Conservation (phyloP, 2,888 invertebrate genomes). For the Salpingus planirostris region DNA sequence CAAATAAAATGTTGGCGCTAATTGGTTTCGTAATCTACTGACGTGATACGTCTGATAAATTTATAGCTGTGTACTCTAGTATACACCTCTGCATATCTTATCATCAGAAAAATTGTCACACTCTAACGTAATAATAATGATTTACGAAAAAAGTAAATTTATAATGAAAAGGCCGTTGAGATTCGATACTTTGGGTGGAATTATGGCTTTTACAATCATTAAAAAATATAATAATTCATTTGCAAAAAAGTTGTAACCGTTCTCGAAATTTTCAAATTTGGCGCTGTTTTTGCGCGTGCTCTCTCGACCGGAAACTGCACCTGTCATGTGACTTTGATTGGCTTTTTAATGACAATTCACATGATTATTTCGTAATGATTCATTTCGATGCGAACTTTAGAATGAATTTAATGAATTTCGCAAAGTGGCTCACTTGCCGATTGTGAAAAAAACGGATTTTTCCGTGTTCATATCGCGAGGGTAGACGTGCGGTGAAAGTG, state of each 20-base stretch:
- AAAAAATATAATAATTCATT: no score
- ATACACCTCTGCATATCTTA: constrained; percentile 7
- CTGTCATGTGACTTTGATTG: constrained; percentile 6
- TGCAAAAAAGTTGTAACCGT: no score
- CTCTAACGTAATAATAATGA: not conserved
- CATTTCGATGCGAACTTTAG: not conserved
- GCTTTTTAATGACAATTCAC: constrained; percentile 2
- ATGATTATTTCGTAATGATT: no score
- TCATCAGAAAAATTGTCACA: constrained; percentile 2
- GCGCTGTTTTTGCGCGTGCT: constrained; percentile 8
- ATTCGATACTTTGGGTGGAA: no score
- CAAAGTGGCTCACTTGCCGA: not conserved
- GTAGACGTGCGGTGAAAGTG: constrained; percentile 20
- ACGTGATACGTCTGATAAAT: constrained; percentile 7
- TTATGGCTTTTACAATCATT: no score
- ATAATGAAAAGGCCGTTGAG: no score
- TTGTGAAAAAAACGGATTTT: not conserved
- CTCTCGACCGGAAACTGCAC: constrained; percentile 3
- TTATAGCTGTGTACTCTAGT: constrained; percentile 5
- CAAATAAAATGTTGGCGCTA: constrained; percentile 7
- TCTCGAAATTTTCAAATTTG: constrained; percentile 12
- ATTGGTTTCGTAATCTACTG: constrained; percentile 10
- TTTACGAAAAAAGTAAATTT: constrained; percentile 1
- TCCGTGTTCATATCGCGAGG: constrained; percentile 9
- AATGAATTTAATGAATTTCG: not conserved